Conservation (phyloP, 2,113 vertebrate genomes). For the Triplophysa siluroides region DNA sequence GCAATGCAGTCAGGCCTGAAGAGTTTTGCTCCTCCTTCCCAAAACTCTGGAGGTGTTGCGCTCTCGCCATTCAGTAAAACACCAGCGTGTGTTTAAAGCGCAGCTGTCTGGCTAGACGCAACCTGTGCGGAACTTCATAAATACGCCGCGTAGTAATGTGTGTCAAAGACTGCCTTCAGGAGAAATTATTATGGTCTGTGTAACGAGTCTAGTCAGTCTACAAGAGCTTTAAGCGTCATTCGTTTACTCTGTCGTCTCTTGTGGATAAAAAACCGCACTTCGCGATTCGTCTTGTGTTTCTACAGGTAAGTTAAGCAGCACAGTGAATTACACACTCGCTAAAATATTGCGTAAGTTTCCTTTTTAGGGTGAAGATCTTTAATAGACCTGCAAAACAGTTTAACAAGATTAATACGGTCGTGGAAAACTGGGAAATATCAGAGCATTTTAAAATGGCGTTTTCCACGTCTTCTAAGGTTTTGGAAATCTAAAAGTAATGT, state of each 20-base stretch:
- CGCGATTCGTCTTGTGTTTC: neutral
- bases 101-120: neutral
- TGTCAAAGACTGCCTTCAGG: neutral
- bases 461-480: no score
- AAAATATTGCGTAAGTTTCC: no score
- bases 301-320: slow-evolving; percentile 21
- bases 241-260: neutral
- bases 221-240: neutral
- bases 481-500: no score
- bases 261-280: slow-evolving; percentile 5
- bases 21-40: slow-evolving; percentile 29
- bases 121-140: neutral
- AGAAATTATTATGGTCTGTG: neutral
- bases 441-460: no score
- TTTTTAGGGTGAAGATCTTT: neutral
- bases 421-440: no score
- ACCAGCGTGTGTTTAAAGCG: neutral
- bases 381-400: neutral
- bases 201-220: neutral
- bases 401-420: no score
- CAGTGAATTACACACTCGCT: neutral
- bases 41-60: slow-evolving; percentile 24
- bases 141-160: neutral
- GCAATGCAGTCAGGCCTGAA: neutral
- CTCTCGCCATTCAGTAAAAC: slow-evolving; percentile 32